Evolutionary conservation across 1,140 invertebrate genomes (phyloP).

Genomic region (Eupristina koningsbergeri): DNA sequence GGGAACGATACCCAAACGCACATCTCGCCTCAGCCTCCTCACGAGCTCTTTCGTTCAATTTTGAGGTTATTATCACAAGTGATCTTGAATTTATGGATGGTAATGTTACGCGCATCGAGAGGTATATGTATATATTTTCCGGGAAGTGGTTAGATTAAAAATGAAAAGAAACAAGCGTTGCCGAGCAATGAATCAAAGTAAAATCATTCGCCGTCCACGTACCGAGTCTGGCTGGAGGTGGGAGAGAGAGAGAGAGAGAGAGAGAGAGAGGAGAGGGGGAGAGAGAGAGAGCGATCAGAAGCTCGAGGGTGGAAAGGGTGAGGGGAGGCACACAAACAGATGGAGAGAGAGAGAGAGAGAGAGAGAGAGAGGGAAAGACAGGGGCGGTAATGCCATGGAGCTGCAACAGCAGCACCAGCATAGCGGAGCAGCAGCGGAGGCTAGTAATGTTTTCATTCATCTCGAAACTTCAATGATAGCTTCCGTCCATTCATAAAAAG

Average conservation of each 20-base stretch:
- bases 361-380: neutral
- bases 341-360: neutral
- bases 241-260: no score
- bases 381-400: neutral
- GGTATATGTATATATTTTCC: neutral
- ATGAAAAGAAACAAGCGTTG: neutral
- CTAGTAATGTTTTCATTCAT: slow-evolving; percentile 69
- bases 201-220: neutral
- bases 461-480: slow-evolving; percentile 80
- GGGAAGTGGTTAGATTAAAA: neutral
- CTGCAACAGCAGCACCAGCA: neutral
- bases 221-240: neutral
- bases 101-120: neutral
- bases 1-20: neutral
- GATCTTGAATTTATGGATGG: neutral
- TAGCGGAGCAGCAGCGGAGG: neutral
- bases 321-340: no score
- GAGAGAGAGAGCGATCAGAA: no score
- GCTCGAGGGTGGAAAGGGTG: no score
- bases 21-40: neutral
- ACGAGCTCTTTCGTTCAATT: neutral
- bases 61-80: neutral
- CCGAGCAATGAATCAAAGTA: neutral
- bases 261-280: no score
- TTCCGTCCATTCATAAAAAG: slow-evolving; percentile 86